Conservation (phyloP, 1,140 invertebrate genomes). For the Dendroctonus valens region DNA sequence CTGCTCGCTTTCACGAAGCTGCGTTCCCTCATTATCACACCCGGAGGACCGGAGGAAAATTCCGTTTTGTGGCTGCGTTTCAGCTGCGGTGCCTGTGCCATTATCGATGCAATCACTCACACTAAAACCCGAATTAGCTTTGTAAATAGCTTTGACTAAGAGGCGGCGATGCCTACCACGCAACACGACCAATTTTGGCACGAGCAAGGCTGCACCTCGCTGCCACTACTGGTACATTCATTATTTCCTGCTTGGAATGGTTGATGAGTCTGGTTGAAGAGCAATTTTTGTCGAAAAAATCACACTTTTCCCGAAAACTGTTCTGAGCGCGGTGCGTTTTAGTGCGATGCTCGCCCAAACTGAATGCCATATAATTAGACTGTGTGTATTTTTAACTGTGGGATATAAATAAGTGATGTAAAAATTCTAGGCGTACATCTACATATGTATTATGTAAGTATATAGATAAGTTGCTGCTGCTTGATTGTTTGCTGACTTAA, state of each 20-base stretch:
- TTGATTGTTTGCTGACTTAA: constrained; percentile 28
- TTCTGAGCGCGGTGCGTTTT: constrained; percentile 7
- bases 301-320: too few species aligned
- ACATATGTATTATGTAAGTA: constrained; percentile 33
- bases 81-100: constrained; percentile 33
- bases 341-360: constrained; percentile 16
- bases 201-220: constrained; percentile 39
- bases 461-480: constrained; percentile 22
- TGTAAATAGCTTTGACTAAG: constrained; percentile 36
- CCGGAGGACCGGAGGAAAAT: constrained; percentile 37
- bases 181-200: constrained; percentile 42
- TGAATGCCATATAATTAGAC: constrained; percentile 40
- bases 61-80: constrained; percentile 48
- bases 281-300: neutral
- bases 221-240: constrained; percentile 31
- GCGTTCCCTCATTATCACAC: constrained; percentile 42
- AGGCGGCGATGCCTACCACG: constrained; percentile 39
- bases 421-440: constrained; percentile 30
- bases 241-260: constrained; percentile 16
- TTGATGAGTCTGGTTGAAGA: constrained; percentile 10
- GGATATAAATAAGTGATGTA: constrained; percentile 41
- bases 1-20: constrained; percentile 46
- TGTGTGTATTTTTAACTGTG: constrained; percentile 41
- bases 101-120: constrained; percentile 22
- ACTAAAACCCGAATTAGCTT: constrained; percentile 33